Evolutionary conservation across 2,797 vertebrate species (phyloP), one percentile per base, ranked within the genome.

Genomic region (Smutsia gigantea): DNA sequence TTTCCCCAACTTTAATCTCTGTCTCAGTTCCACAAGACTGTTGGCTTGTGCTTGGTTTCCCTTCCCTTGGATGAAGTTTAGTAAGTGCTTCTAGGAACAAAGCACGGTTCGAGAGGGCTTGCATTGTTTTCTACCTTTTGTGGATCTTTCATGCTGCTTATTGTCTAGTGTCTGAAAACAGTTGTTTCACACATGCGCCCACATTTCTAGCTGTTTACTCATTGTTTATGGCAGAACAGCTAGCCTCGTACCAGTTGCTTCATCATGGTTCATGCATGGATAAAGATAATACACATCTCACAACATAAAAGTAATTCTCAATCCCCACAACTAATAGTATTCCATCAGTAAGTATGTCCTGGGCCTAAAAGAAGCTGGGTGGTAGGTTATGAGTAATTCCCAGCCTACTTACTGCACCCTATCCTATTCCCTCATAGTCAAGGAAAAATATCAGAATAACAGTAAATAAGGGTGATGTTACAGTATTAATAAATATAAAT

Each of bases 211-310:
- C 59, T 79, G n/a, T 85, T 93, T 85, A 42, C 17, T 87, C 53
- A 39, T 51, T 87, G 7, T 86, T 89, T 64, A 68, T n/a, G 37
- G 19, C 53, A 59, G 18, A 5, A 94, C 0, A 19, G 6, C 10
- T 37, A 78, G 8, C 71, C 46, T 19, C 57, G 11, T 39, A 69
- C 29, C 13, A 72, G 39, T 34, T 87, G 4, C 5, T 90, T 21
- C 17, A 75, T 68, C 23, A 46, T 25, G 51, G 31, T 63, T 94
- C 21, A 95, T 68, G 1, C 29, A 81, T 55, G 17, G 34, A 63
- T 61, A 79, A 93, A 90, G 37, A 61, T 27, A 87, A 81, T 77
- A 90, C 61, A 46, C 34, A 91, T 85, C 53, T 93, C 27, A 78
- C 72, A 87, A 29, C 42, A 87, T 55, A 81, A 94, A 92, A 88